A percentile compares a stretch with the other conserved stretches of the same genome.
These are phyloP conservation scores for Tenodera sinensis DNA, from an alignment of 2,888 invertebrate species.

Conservation along the genomic window DNA sequence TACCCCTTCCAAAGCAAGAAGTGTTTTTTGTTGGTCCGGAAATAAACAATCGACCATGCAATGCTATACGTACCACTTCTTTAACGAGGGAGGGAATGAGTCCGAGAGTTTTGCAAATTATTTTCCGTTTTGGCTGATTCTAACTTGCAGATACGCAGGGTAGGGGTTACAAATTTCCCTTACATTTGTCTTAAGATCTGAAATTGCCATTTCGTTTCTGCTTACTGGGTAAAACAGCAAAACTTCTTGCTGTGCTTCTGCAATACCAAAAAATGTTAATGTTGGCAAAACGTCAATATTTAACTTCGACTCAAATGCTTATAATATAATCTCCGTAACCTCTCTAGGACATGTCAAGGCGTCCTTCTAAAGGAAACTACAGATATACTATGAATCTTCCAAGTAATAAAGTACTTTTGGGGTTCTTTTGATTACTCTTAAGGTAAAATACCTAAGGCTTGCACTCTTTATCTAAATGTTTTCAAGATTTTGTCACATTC, in stretches of 20 bases:
- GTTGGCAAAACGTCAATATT: not conserved
- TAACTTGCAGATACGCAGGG: not conserved
- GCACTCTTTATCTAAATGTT: too few relatives aligned
- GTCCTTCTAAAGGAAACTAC: too few relatives aligned
- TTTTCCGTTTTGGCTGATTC: not conserved
- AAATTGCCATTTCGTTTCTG: not conserved
- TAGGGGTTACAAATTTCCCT: not conserved
- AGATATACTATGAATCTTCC: too few relatives aligned
- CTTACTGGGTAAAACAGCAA: not conserved
- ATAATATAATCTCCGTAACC: too few relatives aligned
- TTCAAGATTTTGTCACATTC: too few relatives aligned
- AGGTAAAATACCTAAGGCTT: too few relatives aligned
- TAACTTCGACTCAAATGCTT: too few relatives aligned
- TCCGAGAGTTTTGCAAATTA: not conserved
- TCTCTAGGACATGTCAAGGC: too few relatives aligned
- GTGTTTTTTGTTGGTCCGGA: slow-evolving; percentile 1
- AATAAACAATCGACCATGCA: not conserved
- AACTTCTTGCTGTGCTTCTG: not conserved
- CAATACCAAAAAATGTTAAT: not conserved
- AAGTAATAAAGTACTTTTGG: too few relatives aligned
- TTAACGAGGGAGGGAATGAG: not conserved
- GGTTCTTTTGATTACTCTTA: too few relatives aligned
- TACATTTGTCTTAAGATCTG: not conserved
- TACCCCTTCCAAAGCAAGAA: not conserved
- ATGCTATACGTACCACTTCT: not conserved